Base-by-base conservation (phyloP, 2,113 vertebrate species). In the Percina caprodes region DNA sequence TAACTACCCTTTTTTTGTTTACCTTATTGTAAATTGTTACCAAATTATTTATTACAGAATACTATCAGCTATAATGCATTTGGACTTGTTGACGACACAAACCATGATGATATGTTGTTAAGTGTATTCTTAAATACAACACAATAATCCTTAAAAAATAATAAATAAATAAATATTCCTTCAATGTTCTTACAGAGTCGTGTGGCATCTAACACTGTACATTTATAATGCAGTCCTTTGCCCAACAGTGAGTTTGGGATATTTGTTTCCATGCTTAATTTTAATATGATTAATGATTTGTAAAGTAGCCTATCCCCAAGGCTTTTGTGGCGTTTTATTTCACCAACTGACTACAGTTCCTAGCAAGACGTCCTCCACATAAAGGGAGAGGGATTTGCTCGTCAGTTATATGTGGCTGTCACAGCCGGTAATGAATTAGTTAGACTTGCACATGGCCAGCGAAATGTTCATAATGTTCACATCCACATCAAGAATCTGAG, bases 381-480 rank as follows among this genome's bases (percentile, higher is more conserved):
- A 74, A 86, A 78, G 70, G 42, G 51, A 84, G 72, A 74, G 48
- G 72, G 66, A 82, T 78, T 75, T 72, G 72, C 80, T 63, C 72
- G 69, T 86, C 85, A 82, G 71, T 83, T 67, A 80, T 58, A 86
- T 80, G 72, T 84, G 46, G 61, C 76, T 73, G 77, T 75, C 84
- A 80, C 73, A 85, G 86, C 63, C 69, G 18, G 55, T 88, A 79
- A 84, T 82, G 83, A 87, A 86, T 92, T 85, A 87, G 75, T 90
- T 85, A 89, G 85, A 86, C 49, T 24, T 65, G 18, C 73, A 70
- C 59, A 45, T 79, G 65, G 79, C 77, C 79, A 81, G 71, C 26
- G 48, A 89, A 86, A 92, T 85, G 77, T 74, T 84, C 79, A 77
- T 70, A 77, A 89, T n/a, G n/a, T n/a, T n/a, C 89, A 52, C 90